Evolutionary conservation across 2,113 vertebrate genomes (phyloP), one percentile per base, ranked within the genome.

Genomic region (Vulpes lagopus): DNA sequence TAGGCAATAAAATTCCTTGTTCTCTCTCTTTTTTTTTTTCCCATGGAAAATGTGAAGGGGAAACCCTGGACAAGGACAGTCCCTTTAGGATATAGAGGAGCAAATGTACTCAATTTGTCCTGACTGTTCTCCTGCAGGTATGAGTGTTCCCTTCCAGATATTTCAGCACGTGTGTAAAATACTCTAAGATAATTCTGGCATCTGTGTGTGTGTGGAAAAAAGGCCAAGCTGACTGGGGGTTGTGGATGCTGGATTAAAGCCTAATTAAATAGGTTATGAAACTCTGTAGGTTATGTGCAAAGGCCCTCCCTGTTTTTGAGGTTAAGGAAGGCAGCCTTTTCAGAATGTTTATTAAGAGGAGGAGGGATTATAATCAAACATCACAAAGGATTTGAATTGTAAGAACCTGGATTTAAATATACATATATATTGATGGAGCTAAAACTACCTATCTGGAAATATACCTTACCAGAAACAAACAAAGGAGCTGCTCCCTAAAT

Each of bases 231-330:
- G 53, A 87, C 43, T 19, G 35, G 35, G 59, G 64, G 20, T 19
- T 91, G 74, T 89, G 51, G 53, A 85, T 88, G 86, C 89, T 97
- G 91, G 89, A 97, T 55, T 6, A 62, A 43, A 23, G 82, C 91
- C 97, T 95, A 86, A 95, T 84, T 93, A 97, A 98, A 96, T 86
- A 97, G 86, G 80, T 97, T 84, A 82, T 76, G 78, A 93, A 95
- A 95, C 3, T 1, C 78, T 32, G 15, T 55, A 57, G 82, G 81
- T 78, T 83, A 35, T 23, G 1, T 94, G 25, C 69, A 79, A n/a
- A 89, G 64, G 49, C 38, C 65, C 7, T 91, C 16, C 55, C 55
- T 84, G 30, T 81, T 91, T 89, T 91, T 53, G 94, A 84, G 27
- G 67, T 83, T 85, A 81, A 80, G 32, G 19, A 93, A 90, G 22